Conservation (phyloP, 1,140 invertebrate genomes). For the Drosophila oshimai region DNA sequence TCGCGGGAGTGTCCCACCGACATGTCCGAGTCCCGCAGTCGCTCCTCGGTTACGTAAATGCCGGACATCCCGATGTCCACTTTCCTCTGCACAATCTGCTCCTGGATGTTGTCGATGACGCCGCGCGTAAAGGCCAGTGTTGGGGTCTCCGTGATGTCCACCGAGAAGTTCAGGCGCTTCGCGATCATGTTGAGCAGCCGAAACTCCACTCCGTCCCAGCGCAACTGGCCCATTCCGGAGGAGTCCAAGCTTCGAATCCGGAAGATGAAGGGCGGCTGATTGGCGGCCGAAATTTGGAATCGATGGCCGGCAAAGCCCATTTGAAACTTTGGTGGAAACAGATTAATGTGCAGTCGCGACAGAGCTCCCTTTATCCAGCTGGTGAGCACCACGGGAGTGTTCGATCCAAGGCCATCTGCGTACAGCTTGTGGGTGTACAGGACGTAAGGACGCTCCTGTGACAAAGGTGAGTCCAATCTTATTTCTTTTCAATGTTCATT, state of each 20-base stretch:
- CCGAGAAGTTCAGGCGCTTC: slow-evolving; percentile 87
- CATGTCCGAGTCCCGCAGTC: slow-evolving; percentile 84
- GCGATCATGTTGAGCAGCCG: slow-evolving; percentile 85
- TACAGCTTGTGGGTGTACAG: slow-evolving; percentile 88
- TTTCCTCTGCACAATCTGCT: slow-evolving; percentile 21
- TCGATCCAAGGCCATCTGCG: slow-evolving; percentile 87
- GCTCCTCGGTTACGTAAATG: slow-evolving; percentile 86
- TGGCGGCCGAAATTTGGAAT: slow-evolving; percentile 86
- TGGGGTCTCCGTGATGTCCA: slow-evolving; percentile 86
- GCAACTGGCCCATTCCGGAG: slow-evolving; percentile 44
- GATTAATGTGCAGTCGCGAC: slow-evolving; percentile 85
- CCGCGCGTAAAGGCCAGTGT: slow-evolving; percentile 67
- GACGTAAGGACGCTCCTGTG: slow-evolving; percentile 86
- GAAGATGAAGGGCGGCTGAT: slow-evolving; percentile 88
- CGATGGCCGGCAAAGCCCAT: slow-evolving; percentile 88
- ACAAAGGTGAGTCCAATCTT: background rate
- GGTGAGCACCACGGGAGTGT: slow-evolving; percentile 85
- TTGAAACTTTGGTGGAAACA: slow-evolving; percentile 87
- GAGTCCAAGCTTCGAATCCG: slow-evolving; percentile 83
- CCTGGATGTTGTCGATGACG: slow-evolving; percentile 84
- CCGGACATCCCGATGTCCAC: slow-evolving; percentile 87
- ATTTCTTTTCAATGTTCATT: background rate
- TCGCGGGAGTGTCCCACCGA: slow-evolving; percentile 86
- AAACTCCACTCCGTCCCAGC: slow-evolving; percentile 87
- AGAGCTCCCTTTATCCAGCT: slow-evolving; percentile 87